Evolutionary conservation across 2,888 invertebrate genomes (phyloP), one percentile per base, ranked within the genome.

Genomic region (Pardosa pseudoannulata): DNA sequence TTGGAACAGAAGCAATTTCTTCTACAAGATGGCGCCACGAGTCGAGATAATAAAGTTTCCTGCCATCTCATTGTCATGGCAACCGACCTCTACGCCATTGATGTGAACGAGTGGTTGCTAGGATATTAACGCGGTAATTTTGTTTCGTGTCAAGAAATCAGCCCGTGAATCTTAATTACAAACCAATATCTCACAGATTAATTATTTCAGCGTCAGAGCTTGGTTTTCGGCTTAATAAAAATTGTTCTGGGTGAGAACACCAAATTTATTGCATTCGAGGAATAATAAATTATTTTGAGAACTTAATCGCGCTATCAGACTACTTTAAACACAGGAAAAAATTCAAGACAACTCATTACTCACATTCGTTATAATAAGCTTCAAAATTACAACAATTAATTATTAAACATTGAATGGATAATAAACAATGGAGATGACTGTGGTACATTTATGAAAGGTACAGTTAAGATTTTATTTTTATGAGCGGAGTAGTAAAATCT

Each of bases 91-190:
- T 56, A 56, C 56, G 56, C 56, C 19, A 16, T 11, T 11, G 23
- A 19, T 23, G 56, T 23, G 56, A 56, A 56, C 56, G 23, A 56
- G 56, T 31, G 31, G 65, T 65, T 65, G 65, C 65, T 65, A 65
- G 11, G 65, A 29, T 6, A 65, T 31, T 2, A 16, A 31, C 65
- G 65, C 65, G 29, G 65, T 65, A 65, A 16, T 29, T 65, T 65
- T 31, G 29, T 65, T 31, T 65, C 65, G 1, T 23, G 31, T 31
- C 31, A 65, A n/a, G 65, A 62, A 11, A 65, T 29, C 16, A 65
- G 31, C 16, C 31, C 0, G 0, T 31, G 31, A 65, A 65, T 65
- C 65, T n/a, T 65, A 65, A 65, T 65, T 65, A 65, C 65, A 65
- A 65, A 65, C 65, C 31, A n/a, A 65, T 65, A 65, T 65, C 11